These are phyloP conservation scores for Herpailurus yagouaroundi DNA, from an alignment of 2,113 vertebrate genomes.

Conservation along the genomic window DNA sequence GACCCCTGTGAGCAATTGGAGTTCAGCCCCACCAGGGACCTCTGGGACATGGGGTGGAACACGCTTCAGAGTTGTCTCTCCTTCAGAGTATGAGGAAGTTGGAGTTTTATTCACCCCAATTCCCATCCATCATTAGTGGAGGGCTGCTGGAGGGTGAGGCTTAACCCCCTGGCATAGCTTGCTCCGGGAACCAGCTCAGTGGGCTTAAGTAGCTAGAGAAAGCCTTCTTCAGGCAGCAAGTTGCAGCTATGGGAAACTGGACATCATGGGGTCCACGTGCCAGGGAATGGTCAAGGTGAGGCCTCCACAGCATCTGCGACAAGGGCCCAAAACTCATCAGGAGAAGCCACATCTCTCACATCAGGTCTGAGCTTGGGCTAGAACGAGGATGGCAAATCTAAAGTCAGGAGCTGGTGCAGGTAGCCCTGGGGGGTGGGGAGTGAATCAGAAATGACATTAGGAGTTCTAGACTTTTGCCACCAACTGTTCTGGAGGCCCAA, in stretches of 20 bases:
- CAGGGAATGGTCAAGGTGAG: background rate
- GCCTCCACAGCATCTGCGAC: background rate
- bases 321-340: background rate
- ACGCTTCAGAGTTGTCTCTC: background rate
- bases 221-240: background rate
- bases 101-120: background rate
- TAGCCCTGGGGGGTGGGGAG: background rate
- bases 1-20: background rate
- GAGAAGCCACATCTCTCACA: background rate
- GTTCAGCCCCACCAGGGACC: background rate
- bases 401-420: background rate
- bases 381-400: background rate
- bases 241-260: background rate
- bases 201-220: background rate
- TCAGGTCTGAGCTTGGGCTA: background rate
- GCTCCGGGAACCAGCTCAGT: background rate
- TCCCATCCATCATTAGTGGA: background rate
- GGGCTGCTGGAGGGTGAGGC: fast-evolving
- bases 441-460: background rate
- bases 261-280: background rate
- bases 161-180: background rate
- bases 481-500: background rate
- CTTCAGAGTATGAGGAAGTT: background rate
- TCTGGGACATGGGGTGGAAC: background rate
- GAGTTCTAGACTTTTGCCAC: background rate